Percentiles rank a stretch among this genome's conserved stretches.
Conservation (phyloP, 2,888 invertebrate species). For the Notodonta ziczac region DNA sequence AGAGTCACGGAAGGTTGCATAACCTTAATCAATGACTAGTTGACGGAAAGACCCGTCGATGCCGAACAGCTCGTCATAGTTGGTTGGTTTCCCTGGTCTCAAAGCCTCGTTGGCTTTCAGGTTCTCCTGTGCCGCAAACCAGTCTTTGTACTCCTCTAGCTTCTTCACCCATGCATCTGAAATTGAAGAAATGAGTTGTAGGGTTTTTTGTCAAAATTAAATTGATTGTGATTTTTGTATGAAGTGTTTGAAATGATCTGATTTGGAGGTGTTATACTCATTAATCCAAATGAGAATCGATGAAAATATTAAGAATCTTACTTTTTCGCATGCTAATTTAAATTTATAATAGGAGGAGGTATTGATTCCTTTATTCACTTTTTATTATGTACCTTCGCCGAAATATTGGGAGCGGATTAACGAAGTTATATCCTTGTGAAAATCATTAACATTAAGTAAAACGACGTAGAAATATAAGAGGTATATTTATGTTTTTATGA, state of each 20-base stretch:
- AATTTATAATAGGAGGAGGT: too few relatives aligned
- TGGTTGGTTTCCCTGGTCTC: slow-evolving; percentile 93
- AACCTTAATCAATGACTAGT: slow-evolving; percentile 89
- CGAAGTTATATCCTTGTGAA: background rate
- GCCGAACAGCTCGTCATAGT: slow-evolving; percentile 94
- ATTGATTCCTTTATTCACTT: too few relatives aligned
- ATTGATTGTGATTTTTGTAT: too few relatives aligned
- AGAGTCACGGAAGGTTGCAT: slow-evolving; percentile 13
- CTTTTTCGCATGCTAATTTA: too few relatives aligned
- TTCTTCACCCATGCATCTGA: slow-evolving; percentile 92
- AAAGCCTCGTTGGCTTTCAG: slow-evolving; percentile 91
- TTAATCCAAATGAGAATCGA: too few relatives aligned
- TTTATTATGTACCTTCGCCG: too few relatives aligned
- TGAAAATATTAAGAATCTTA: too few relatives aligned
- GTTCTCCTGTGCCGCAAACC: slow-evolving; percentile 92
- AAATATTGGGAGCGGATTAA: too few relatives aligned
- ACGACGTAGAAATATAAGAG: too few relatives aligned
- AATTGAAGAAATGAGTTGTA: slow-evolving; percentile 30
- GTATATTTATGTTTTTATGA: background rate
- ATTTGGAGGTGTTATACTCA: too few relatives aligned
- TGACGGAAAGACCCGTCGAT: slow-evolving; percentile 95
- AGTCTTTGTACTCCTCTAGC: slow-evolving; percentile 89
- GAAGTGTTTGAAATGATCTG: too few relatives aligned
- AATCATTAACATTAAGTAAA: background rate
- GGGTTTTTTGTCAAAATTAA: too few relatives aligned